phyloP scores from a whole-genome alignment of 2,797 vertebrate species.

The Pteropus rufus region DNA sequence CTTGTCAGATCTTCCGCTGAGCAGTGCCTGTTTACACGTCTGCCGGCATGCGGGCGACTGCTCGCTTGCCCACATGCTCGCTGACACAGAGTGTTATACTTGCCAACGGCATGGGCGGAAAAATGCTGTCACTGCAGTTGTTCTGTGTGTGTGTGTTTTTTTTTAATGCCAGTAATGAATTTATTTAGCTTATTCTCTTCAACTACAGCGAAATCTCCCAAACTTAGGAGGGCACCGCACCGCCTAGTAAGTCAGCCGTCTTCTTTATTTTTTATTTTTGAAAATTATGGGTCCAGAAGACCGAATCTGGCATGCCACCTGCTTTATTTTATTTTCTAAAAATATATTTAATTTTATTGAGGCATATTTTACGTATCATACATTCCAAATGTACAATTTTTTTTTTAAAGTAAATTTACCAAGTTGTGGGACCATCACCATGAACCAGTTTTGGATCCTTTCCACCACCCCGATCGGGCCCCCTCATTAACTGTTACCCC shows the following conservation, averaged over 20 bases:
- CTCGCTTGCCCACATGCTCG: rapidly evolving
- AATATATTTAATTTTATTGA: not conserved
- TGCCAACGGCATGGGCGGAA: not conserved
- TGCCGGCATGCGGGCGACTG: rapidly evolving
- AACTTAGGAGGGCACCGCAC: not conserved
- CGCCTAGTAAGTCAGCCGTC: not conserved
- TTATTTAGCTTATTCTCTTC: not conserved
- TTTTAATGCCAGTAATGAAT: not conserved
- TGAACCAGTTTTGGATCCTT: not conserved
- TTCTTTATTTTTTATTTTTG: not conserved
- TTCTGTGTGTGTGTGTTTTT: not conserved
- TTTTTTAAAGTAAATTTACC: not conserved
- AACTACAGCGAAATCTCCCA: not conserved
- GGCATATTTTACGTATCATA: not conserved
- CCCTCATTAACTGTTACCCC: not conserved
- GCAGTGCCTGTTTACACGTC: not conserved
- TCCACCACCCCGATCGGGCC: rapidly evolving
- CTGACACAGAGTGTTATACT: not conserved
- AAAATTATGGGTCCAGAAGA: not conserved
- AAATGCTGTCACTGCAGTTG: rapidly evolving
- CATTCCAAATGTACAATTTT: not conserved
- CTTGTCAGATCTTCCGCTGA: not conserved
- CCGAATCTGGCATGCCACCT: not conserved
- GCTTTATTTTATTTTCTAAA: not conserved
- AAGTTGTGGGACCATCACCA: not conserved